Conservation (phyloP, 2,113 vertebrate genomes). For the Gorsachius goisagi region DNA sequence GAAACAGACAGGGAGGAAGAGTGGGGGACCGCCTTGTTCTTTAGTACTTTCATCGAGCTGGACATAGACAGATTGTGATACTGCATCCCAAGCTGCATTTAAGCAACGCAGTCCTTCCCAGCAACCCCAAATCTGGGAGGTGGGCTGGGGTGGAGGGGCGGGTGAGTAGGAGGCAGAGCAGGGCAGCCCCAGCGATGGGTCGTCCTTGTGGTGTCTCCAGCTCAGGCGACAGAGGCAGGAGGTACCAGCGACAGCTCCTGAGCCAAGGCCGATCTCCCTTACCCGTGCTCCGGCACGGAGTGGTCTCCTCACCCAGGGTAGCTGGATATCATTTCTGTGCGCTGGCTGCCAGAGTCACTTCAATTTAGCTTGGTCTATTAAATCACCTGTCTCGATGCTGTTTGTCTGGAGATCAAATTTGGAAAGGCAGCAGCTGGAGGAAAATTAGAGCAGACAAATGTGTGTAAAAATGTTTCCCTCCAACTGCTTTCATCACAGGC, state of each 20-base stretch:
- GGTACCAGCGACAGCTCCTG: neutral
- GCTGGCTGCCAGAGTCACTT: neutral
- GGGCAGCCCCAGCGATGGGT: neutral
- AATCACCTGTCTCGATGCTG: neutral
- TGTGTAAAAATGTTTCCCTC: constrained; percentile 12
- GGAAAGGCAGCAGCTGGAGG: constrained; percentile 41
- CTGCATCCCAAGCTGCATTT: neutral
- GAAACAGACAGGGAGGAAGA: neutral
- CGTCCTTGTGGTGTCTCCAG: neutral
- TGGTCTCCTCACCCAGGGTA: rapidly evolving
- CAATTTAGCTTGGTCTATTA: neutral
- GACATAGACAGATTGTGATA: rapidly evolving
- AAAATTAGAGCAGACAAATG: constrained; percentile 39
- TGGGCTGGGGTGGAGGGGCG: rapidly evolving
- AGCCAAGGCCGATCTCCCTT: neutral
- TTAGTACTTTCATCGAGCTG: neutral
- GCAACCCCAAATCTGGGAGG: neutral
- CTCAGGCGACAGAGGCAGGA: neutral
- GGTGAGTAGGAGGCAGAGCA: neutral
- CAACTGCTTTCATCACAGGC: constrained; percentile 41
- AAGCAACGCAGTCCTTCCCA: neutral
- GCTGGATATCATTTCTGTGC: neutral
- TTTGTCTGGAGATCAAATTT: constrained; percentile 39
- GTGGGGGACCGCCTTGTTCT: rapidly evolving
- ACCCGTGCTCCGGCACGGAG: rapidly evolving